These are phyloP conservation scores for Lytechinus pictus DNA, from an alignment of 35 echinoderm and acorn worm genomes.

Conservation along the genomic window DNA sequence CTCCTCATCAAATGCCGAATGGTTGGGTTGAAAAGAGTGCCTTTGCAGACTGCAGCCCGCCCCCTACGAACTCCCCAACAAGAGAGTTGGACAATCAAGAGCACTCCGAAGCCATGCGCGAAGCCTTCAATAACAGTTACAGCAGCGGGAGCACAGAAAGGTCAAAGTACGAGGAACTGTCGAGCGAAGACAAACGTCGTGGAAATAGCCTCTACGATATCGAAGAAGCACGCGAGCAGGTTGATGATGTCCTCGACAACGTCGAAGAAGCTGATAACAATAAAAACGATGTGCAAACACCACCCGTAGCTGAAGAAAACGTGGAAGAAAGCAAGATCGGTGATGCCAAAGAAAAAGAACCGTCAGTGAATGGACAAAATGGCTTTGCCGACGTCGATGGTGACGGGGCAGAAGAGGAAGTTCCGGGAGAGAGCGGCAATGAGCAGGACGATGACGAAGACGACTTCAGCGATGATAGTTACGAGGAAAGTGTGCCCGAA, in stretches of 20 bases:
- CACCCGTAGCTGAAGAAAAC: background rate
- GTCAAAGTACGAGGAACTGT: background rate
- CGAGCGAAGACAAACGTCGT: slow-evolving; percentile 22
- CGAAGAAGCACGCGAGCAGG: slow-evolving; percentile 26
- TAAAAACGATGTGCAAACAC: background rate
- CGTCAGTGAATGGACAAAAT: background rate
- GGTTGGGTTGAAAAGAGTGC: background rate
- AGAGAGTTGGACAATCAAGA: background rate
- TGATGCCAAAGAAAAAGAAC: background rate
- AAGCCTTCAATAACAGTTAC: background rate
- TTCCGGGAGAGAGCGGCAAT: background rate
- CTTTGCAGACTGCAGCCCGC: slow-evolving; percentile 28
- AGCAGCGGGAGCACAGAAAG: slow-evolving; percentile 36
- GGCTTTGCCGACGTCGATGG: background rate
- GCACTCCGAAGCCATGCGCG: background rate
- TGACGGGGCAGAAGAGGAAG: background rate
- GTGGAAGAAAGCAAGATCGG: background rate
- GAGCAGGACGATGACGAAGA: background rate
- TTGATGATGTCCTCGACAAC: background rate
- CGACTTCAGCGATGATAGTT: background rate
- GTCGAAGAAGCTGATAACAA: background rate
- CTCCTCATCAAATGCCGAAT: background rate
- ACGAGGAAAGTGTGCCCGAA: slow-evolving; percentile 31
- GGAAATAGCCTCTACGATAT: slow-evolving; percentile 25
- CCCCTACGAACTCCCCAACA: slow-evolving; percentile 30